These are phyloP conservation scores for Eriocheir sinensis DNA, from an alignment of 1,140 invertebrate species.

Conservation along the genomic window DNA sequence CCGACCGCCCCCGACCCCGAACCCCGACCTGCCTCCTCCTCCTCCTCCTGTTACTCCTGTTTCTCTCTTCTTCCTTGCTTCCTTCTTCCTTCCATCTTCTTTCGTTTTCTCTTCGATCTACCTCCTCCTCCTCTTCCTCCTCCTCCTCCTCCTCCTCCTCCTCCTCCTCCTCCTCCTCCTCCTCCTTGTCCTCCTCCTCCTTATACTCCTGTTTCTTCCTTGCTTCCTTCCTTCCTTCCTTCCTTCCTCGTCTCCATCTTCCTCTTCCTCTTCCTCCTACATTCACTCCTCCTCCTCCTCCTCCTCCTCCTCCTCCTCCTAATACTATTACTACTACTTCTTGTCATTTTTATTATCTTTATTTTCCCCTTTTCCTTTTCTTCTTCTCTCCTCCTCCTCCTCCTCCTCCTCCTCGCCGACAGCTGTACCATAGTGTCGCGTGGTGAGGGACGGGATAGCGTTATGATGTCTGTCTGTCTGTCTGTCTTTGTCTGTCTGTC, in stretches of 20 bases:
- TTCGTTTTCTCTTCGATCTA: slow-evolving; percentile 55
- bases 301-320: not conserved
- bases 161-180: not conserved
- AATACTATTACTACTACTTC: not conserved
- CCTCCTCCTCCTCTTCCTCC: not conserved
- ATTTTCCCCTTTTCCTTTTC: not conserved
- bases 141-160: not conserved
- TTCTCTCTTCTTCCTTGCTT: no score
- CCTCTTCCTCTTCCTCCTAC: not conserved
- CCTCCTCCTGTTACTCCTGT: not conserved
- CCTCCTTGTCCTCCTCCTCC: not conserved
- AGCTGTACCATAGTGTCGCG: no score
- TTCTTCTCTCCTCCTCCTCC: no score
- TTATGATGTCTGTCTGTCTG: no score
- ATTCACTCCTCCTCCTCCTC: no score
- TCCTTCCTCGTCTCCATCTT: no score
- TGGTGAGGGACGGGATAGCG: no score
- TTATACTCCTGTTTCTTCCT: not conserved
- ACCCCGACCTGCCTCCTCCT: not conserved
- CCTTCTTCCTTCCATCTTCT: not conserved
- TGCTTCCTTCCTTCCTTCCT: not conserved
- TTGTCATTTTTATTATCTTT: not conserved
- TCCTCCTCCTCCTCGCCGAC: no score
- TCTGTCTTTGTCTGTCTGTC: no score
- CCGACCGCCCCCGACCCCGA: not conserved